These are phyloP conservation scores for Bombus difficillimus DNA, from an alignment of 1,140 invertebrate species.

Conservation along the genomic window DNA sequence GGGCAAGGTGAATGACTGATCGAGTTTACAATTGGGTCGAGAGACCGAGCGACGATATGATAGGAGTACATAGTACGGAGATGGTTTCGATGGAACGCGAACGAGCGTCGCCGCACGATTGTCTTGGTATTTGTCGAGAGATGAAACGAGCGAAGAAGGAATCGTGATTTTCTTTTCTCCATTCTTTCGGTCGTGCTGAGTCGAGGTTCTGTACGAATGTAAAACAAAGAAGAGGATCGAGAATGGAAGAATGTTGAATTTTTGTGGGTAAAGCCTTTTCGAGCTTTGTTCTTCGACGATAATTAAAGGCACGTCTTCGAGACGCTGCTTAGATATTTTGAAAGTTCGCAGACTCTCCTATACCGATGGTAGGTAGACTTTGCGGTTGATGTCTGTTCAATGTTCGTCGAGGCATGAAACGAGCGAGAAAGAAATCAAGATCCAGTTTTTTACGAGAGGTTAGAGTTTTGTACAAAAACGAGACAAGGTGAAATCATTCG, in stretches of 20 bases:
- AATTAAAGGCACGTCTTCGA: neutral
- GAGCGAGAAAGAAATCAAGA: neutral
- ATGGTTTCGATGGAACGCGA: constrained; percentile 22
- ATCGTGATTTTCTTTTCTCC: neutral
- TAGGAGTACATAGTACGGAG: neutral
- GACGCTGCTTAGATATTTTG: neutral
- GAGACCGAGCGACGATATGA: neutral
- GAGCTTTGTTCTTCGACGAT: neutral
- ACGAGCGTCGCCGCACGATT: neutral
- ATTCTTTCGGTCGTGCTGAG: neutral
- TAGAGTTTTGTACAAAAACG: neutral
- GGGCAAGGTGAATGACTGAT: constrained; percentile 44
- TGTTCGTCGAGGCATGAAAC: neutral
- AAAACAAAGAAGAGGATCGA: neutral
- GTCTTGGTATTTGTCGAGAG: neutral
- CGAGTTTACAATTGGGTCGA: constrained; percentile 33
- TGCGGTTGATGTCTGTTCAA: neutral
- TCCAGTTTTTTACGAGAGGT: neutral
- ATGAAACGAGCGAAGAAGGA: neutral
- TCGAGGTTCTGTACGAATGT: neutral
- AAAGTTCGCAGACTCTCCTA: neutral
- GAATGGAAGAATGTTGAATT: neutral
- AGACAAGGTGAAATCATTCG: neutral
- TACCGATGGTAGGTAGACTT: neutral
- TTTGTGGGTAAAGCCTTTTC: neutral